Evolutionary conservation across 2,113 vertebrate species (phyloP).

Genomic region (Oreocharis arfaki): DNA sequence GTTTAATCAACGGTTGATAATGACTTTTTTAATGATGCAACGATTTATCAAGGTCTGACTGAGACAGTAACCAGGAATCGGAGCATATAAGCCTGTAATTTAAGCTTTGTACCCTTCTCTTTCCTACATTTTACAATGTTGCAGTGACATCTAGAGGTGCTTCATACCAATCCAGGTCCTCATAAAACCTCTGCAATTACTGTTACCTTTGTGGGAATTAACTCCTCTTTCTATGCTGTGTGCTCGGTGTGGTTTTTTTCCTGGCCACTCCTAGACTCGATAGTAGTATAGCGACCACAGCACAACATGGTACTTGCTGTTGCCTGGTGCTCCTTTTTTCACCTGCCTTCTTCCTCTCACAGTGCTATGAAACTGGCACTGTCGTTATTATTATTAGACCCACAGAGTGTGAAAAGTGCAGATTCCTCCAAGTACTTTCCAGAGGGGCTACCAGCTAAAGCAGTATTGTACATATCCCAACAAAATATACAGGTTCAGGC

Average conservation of each 20-base stretch:
- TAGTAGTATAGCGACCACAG: not conserved
- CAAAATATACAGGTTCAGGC: not conserved
- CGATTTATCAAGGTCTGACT: not conserved
- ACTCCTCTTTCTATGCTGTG: not conserved
- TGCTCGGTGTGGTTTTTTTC: not conserved
- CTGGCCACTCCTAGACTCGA: not conserved
- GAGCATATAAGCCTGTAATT: fast-evolving
- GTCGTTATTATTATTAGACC: not conserved
- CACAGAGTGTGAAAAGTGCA: not conserved
- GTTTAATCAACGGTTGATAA: not conserved
- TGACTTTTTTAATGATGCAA: not conserved
- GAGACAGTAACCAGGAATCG: not conserved
- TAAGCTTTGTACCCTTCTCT: not conserved
- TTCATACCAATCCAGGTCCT: not conserved
- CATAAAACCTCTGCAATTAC: not conserved
- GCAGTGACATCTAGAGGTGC: slow-evolving; percentile 76
- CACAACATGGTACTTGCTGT: not conserved
- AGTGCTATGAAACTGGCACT: not conserved
- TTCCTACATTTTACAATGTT: slow-evolving; percentile 21
- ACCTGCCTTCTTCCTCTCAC: not conserved
- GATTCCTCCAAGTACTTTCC: not conserved
- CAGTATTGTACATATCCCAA: not conserved
- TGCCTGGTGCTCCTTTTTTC: not conserved
- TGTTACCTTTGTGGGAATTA: not conserved
- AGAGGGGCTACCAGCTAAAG: not conserved